A percentile compares a stretch with the other conserved stretches of the same genome.
Conservation (phyloP, 2,797 vertebrate genomes). For the Typhlichthys eigenmanni region DNA sequence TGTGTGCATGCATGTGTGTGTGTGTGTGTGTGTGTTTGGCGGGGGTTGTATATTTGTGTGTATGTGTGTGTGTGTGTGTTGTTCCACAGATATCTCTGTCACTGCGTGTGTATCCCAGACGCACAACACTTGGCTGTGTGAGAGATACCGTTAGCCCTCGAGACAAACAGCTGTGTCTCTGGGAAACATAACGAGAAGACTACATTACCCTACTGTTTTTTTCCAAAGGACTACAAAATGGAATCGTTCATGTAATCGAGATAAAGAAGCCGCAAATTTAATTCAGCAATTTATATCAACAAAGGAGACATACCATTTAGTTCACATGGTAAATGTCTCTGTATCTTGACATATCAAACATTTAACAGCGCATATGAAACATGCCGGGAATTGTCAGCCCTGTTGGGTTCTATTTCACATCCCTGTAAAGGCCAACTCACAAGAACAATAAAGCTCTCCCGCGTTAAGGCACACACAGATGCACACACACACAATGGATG, state of each 20-base stretch:
- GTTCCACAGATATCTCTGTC: slow-evolving; percentile 27
- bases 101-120: slow-evolving; percentile 25
- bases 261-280: slow-evolving; percentile 4
- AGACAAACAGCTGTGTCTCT: slow-evolving; percentile 16
- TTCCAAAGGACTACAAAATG: slow-evolving; percentile 2
- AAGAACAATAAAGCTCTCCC: slow-evolving; percentile 56
- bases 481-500: background rate
- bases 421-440: slow-evolving; percentile 60
- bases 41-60: slow-evolving; percentile 2
- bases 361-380: slow-evolving; percentile 28
- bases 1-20: background rate
- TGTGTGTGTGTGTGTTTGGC: slow-evolving; percentile 13
- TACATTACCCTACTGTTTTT: slow-evolving; percentile 18
- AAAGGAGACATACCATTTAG: slow-evolving; percentile 8
- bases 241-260: background rate
- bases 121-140: slow-evolving; percentile 18
- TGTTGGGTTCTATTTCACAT: slow-evolving; percentile 31
- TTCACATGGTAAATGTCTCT: background rate
- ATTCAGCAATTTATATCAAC: background rate
- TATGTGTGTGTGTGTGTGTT: slow-evolving; percentile 26
- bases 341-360: slow-evolving; percentile 5
- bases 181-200: slow-evolving; percentile 14
- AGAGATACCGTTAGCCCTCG: slow-evolving; percentile 14
- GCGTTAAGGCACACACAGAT: slow-evolving; percentile 1
- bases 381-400: slow-evolving; percentile 14